Evolutionary conservation across 2,888 invertebrate genomes (phyloP).

Genomic region (Coecobrya sp.): DNA sequence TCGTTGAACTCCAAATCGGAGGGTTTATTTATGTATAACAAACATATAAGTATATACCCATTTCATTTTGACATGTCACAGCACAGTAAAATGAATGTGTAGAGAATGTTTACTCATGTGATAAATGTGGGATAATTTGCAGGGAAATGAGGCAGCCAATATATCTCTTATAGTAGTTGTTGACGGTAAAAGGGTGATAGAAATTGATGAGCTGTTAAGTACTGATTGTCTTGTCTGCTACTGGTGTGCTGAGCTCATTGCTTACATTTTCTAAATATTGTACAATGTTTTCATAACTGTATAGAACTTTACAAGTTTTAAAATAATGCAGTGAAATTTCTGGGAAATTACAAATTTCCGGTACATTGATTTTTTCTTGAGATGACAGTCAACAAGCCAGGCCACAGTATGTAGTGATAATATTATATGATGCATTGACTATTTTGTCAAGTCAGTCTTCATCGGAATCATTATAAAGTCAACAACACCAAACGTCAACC

Average conservation of each 20-base stretch:
- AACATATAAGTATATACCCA: background rate
- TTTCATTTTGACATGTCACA: background rate
- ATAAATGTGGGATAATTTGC: conserved; percentile 82
- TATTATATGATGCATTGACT: conserved; percentile 26
- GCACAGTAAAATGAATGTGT: background rate
- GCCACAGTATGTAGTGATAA: background rate
- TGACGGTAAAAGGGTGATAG: conserved; percentile 77
- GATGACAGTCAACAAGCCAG: conserved; percentile 30
- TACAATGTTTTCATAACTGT: background rate
- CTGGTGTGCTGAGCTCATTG: conserved; percentile 2
- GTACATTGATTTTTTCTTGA: conserved; percentile 45
- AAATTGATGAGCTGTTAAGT: conserved; percentile 82
- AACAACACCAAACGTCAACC: background rate
- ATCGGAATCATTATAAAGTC: conserved; percentile 7
- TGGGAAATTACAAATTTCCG: conserved; percentile 59
- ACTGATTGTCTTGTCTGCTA: conserved; percentile 74
- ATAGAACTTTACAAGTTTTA: background rate
- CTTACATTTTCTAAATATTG: background rate
- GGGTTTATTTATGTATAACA: background rate
- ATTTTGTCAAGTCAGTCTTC: conserved; percentile 48
- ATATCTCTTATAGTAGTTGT: conserved; percentile 67
- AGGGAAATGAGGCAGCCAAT: conserved; percentile 79
- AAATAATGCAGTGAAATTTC: background rate
- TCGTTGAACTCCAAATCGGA: conserved; percentile 4
- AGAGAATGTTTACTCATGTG: conserved; percentile 75